Base-by-base conservation (phyloP, 1,140 invertebrate species). In the Euura lappo region DNA sequence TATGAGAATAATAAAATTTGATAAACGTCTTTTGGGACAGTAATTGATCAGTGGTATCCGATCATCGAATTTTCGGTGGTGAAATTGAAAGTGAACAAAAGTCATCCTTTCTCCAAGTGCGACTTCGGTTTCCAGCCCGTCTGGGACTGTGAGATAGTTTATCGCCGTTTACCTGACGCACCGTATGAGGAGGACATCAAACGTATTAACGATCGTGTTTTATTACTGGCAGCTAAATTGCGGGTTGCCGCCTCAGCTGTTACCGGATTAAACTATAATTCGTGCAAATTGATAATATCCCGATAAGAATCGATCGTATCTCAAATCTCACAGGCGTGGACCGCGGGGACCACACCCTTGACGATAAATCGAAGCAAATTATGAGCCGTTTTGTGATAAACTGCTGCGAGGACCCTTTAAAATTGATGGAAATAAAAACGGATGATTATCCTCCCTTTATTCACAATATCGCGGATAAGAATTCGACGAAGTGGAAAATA, bases 361-460 rank as follows among this genome's bases (percentile, higher is more conserved):
- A 60, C 51, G 13, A 60, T 60, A 60, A 60, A 60, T 60, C 51
- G 51, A 8, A 60, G 51, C 51, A n/a, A 60, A 60, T 60, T 60
- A 60, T 60, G 4, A 28, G 28, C 28, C 28, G 28, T 28, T 28
- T 28, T 28, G 28, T 28, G 28, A 28, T 28, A 1, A n/a, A n/a
- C n/a, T n/a, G n/a, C n/a, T n/a, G n/a, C n/a, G n/a, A n/a, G n/a
- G n/a, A n/a, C n/a, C n/a, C n/a, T n/a, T n/a, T n/a, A n/a, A 28
- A 28, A 28, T 28, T 28, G 28, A 28, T 28, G 28, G 28, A 28
- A 28, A 28, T 28, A 28, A 28, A 28, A 28, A 28, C 28, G 28
- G 28, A 28, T 28, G 28, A 28, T 28, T 28, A 28, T 28, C 28
- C 0, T 28, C 28, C 28, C 28, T 28, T 28, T 28, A 28, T 28